Evolutionary conservation across 2,113 vertebrate species (phyloP).

Genomic region (Rhadina sibilatrix): DNA sequence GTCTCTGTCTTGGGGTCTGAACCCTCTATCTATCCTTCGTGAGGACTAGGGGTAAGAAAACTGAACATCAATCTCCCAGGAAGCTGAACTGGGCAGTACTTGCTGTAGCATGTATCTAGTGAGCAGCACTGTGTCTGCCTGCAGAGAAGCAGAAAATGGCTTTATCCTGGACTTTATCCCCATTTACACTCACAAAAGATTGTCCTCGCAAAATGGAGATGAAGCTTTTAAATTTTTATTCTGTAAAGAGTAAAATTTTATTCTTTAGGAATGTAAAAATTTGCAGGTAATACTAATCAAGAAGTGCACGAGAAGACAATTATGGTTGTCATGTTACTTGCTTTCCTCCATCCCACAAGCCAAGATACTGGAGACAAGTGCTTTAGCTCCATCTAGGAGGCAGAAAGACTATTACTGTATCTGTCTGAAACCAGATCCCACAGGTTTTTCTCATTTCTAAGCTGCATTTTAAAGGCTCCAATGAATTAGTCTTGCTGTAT

Average conservation of each 20-base stretch:
- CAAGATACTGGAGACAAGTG: constrained; percentile 8
- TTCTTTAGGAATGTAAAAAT: not conserved
- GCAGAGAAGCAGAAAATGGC: not conserved
- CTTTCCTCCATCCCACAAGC: not conserved
- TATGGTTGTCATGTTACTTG: not conserved
- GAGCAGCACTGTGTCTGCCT: not conserved
- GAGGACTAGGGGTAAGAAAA: not conserved
- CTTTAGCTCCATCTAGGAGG: constrained; percentile 65
- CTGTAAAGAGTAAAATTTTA: not conserved
- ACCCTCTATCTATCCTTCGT: not conserved
- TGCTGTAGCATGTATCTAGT: not conserved
- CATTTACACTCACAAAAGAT: not conserved
- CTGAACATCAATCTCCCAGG: not conserved
- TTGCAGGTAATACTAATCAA: not conserved
- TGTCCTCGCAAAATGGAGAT: not conserved
- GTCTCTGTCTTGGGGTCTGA: not conserved
- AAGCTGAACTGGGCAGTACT: not conserved
- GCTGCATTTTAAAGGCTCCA: not conserved
- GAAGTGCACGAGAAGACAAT: not conserved
- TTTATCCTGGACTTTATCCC: not conserved
- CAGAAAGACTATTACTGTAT: constrained; percentile 18
- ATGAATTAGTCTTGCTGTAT: not conserved
- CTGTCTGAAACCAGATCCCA: not conserved
- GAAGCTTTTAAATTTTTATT: not conserved
- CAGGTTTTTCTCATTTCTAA: not conserved